These are phyloP conservation scores for Cecropterus lyciades DNA, from an alignment of 1,140 invertebrate genomes.

Conservation along the genomic window DNA sequence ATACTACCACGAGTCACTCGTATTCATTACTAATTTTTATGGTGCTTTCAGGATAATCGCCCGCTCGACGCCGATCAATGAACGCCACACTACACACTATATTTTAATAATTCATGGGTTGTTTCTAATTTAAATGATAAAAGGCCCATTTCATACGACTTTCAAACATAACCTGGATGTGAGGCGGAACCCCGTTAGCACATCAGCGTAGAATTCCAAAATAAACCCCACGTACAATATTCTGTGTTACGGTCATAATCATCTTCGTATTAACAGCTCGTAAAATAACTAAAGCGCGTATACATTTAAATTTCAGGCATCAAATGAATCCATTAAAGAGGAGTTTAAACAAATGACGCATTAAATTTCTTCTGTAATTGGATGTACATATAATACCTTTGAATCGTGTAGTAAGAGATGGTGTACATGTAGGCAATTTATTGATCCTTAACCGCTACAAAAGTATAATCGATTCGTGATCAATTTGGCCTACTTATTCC, in stretches of 20 bases:
- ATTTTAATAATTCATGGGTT: conserved; percentile 25
- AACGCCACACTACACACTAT: conserved; percentile 12
- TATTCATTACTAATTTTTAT: conserved; percentile 43
- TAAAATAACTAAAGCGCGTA: neutral
- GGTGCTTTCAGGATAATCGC: conserved; percentile 25
- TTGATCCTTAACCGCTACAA: too few relatives aligned
- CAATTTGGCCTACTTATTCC: too few relatives aligned
- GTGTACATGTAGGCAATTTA: too few relatives aligned
- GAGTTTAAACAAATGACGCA: neutral
- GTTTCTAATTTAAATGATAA: neutral
- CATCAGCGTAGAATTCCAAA: neutral
- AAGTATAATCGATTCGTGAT: too few relatives aligned
- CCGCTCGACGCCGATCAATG: conserved; percentile 21
- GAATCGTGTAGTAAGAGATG: too few relatives aligned
- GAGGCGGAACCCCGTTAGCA: neutral
- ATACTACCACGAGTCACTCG: conserved; percentile 44
- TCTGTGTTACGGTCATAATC: neutral
- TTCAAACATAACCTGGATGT: neutral
- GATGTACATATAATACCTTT: too few relatives aligned
- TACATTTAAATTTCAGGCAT: neutral
- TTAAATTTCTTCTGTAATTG: neutral
- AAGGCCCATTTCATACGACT: neutral
- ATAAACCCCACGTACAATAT: neutral
- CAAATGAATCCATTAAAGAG: neutral
- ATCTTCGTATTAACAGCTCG: neutral